Percentiles rank a stretch among this genome's conserved stretches.
Evolutionary conservation across 2,797 vertebrate species (phyloP).

Genomic region (Caiman crocodilus): DNA sequence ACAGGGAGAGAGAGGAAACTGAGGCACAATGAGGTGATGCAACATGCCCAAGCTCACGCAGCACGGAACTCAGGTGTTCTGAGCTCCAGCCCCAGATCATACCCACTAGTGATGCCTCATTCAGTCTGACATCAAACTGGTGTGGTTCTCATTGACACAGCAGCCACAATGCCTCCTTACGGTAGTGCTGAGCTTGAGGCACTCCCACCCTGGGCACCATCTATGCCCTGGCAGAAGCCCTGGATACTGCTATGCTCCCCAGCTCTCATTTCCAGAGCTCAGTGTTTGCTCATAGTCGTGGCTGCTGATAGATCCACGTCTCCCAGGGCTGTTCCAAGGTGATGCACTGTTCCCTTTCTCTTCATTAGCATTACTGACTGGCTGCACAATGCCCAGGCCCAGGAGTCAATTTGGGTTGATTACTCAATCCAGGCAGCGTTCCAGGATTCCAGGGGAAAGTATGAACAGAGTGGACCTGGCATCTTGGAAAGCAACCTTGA

Average conservation of each 20-base stretch:
- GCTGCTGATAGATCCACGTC: background rate
- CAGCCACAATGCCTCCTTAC: background rate
- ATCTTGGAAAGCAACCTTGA: background rate
- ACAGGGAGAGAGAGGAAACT: background rate
- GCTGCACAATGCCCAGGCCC: background rate
- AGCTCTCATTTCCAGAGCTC: background rate
- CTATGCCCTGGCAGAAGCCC: too few species aligned
- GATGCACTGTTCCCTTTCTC: background rate
- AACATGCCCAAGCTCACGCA: background rate
- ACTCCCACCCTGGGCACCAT: background rate
- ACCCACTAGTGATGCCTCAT: background rate
- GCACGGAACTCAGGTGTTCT: background rate
- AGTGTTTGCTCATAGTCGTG: background rate
- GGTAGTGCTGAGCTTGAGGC: background rate
- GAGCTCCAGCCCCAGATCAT: too few species aligned
- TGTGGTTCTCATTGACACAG: background rate
- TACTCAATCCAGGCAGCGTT: background rate
- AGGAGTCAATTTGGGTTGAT: background rate
- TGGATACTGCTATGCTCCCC: background rate
- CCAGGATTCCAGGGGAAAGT: background rate
- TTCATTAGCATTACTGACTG: background rate
- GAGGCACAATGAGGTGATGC: background rate
- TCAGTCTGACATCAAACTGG: too few species aligned
- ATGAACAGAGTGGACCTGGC: background rate
- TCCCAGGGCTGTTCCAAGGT: background rate